Base-by-base conservation (phyloP, 2,888 invertebrate species). In the Calameuta idolon region DNA sequence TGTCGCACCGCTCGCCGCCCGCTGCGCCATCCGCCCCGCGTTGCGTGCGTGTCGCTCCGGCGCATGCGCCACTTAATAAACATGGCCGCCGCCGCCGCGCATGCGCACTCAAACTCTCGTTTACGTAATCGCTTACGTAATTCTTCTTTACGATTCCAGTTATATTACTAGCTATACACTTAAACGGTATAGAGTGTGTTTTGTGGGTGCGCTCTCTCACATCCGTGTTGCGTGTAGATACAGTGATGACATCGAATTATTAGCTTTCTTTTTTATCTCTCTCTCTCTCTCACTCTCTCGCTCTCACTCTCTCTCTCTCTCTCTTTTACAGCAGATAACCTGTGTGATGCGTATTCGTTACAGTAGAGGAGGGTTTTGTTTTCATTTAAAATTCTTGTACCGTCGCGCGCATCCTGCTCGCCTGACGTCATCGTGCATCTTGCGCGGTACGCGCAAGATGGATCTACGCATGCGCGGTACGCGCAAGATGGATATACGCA, bases 141-240 rank as follows among this genome's bases (percentile, higher is more conserved):
- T 23, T 55, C 55, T 23, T 55, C 55, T 31, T 83, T 79, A 81
- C 80, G 55, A 9, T 55, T 77, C 79, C 81, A 81, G 80, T 79
- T 80, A 81, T 79, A 76, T 81, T 83, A 86, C 84, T 85, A 85
- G 84, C 87, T 86, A 86, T 85, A 87, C 86, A 86, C 83, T 82
- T 81, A 83, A 86, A 86, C 84, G 85, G 87, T 85, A 87, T 83
- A 86, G 87, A 81, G 73, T 74, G 73, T 69, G 74, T 77, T 82
- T 85, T 75, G 75, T 74, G 81, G 81, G 69, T 12, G 30, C 68
- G 3, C 68, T 37, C 35, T 75, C 68, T 40, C 55, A 55, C 23
- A 11, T 77, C 55, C 69, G 79, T 80, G 79, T 80, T 79, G 80
- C 81, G 80, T 82, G 79, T 80, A 81, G 79, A 79, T 82, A 80